phyloP scores from a whole-genome alignment of 2,797 vertebrate genomes.

The Merluccius polli region DNA sequence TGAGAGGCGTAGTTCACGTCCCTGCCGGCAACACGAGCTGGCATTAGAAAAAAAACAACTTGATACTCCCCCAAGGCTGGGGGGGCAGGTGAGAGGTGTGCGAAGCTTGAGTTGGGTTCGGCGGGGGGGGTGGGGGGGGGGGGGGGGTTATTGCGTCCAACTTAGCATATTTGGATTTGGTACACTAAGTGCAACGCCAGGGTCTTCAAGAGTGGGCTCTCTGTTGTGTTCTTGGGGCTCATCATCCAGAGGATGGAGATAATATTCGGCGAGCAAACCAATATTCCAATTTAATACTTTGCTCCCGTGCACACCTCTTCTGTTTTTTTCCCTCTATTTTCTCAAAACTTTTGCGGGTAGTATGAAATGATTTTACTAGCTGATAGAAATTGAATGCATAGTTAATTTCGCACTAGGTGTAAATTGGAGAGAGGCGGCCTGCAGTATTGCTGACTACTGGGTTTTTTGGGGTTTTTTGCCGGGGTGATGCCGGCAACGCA shows the following conservation, averaged over 20 bases:
- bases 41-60: slow-evolving; percentile 28
- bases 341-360: slow-evolving; percentile 21
- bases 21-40: slow-evolving; percentile 12
- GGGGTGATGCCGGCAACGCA: slow-evolving; percentile 60
- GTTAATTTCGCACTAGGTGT: slow-evolving; percentile 66
- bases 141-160: not conserved
- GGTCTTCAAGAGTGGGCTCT: slow-evolving; percentile 6
- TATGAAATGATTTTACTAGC: slow-evolving; percentile 39
- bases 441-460: slow-evolving; percentile 53
- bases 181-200: not conserved
- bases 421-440: slow-evolving; percentile 28
- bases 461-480: slow-evolving; percentile 19
- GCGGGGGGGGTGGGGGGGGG: not conserved
- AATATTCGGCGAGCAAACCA: slow-evolving; percentile 13
- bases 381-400: slow-evolving; percentile 65
- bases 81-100: not conserved
- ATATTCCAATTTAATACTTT: slow-evolving; percentile 17
- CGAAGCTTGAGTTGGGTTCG: not conserved
- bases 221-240: slow-evolving; percentile 9
- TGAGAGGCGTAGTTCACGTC: slow-evolving; percentile 10
- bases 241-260: slow-evolving; percentile 22
- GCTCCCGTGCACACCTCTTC: slow-evolving; percentile 34
- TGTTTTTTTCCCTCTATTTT: slow-evolving; percentile 9
- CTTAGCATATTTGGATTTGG: slow-evolving; percentile 26
- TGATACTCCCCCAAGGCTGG: not conserved